A percentile compares a stretch with the other conserved stretches of the same genome.
phyloP scores from a whole-genome alignment of 2,797 vertebrate genomes.

The Takifugu ocellatus region DNA sequence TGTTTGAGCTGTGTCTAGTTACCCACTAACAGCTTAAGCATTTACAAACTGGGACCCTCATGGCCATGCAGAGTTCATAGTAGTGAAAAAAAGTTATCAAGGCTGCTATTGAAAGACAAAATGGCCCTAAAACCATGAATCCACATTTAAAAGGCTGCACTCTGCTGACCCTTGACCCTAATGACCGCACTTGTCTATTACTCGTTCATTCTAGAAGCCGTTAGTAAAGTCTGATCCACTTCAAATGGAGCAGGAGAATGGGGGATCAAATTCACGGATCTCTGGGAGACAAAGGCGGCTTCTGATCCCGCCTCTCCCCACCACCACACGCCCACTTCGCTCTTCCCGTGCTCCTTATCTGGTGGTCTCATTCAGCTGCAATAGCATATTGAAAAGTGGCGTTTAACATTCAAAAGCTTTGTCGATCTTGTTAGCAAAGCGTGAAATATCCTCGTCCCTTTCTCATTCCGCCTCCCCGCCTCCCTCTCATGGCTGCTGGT shows the following conservation, averaged over 20 bases:
- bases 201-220: constrained; percentile 68
- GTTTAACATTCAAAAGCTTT: constrained; percentile 80
- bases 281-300: constrained; percentile 66
- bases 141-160: constrained; percentile 71
- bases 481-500: constrained; percentile 2
- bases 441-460: constrained; percentile 77
- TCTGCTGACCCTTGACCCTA: constrained; percentile 66
- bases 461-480: constrained; percentile 29
- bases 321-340: constrained; percentile 35
- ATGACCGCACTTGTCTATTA: constrained; percentile 75
- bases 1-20: constrained; percentile 10
- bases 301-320: constrained; percentile 67
- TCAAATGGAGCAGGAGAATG: constrained; percentile 71
- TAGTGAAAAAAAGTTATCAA: constrained; percentile 68
- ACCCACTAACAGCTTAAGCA: constrained; percentile 30
- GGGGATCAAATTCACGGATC: constrained; percentile 50
- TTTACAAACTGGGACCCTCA: constrained; percentile 57
- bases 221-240: constrained; percentile 78
- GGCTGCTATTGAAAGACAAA: constrained; percentile 57
- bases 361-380: constrained; percentile 78
- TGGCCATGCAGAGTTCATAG: constrained; percentile 69
- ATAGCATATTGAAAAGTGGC: constrained; percentile 73
- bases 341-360: constrained; percentile 61
- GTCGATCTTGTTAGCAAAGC: constrained; percentile 80
- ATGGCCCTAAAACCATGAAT: constrained; percentile 66